Evolutionary conservation across 2,797 vertebrate species (phyloP).

Genomic region (Acomys russatus): DNA sequence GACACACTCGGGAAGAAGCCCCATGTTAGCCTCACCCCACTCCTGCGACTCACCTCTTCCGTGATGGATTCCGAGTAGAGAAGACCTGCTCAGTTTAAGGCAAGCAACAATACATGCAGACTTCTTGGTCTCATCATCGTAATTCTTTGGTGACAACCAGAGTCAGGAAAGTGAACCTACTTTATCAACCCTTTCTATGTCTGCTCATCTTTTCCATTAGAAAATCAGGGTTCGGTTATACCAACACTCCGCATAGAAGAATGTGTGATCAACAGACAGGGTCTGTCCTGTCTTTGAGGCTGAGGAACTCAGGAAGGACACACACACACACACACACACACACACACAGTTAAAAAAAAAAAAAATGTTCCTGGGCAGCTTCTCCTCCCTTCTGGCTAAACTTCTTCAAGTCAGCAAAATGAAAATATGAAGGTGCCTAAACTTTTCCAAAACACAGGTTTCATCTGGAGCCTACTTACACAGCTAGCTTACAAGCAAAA

Average conservation of each 20-base stretch:
- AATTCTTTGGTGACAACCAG: background rate
- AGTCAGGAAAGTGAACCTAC: conserved; percentile 41
- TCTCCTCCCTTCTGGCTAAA: conserved; percentile 53
- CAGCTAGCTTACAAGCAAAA: conserved; percentile 68
- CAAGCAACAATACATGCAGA: background rate
- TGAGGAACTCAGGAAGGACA: background rate
- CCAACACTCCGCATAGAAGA: background rate
- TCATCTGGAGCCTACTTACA: conserved; percentile 13
- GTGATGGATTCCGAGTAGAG: background rate
- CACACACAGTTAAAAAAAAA: background rate
- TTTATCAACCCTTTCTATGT: accelerated
- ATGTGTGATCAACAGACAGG: conserved; percentile 61
- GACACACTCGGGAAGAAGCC: background rate
- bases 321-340: background rate
- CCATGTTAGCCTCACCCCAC: background rate
- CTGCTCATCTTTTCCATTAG: conserved; percentile 1
- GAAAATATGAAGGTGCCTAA: conserved; percentile 49
- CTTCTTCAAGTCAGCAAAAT: background rate
- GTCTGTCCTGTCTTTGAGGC: conserved; percentile 43
- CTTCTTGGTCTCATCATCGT: accelerated
- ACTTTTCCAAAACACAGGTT: background rate
- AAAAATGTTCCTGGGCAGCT: background rate
- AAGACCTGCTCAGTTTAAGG: background rate
- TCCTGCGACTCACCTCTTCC: accelerated
- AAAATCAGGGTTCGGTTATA: conserved; percentile 61